phyloP scores from a whole-genome alignment of 2,888 invertebrate species.

The Laothoe populi region DNA sequence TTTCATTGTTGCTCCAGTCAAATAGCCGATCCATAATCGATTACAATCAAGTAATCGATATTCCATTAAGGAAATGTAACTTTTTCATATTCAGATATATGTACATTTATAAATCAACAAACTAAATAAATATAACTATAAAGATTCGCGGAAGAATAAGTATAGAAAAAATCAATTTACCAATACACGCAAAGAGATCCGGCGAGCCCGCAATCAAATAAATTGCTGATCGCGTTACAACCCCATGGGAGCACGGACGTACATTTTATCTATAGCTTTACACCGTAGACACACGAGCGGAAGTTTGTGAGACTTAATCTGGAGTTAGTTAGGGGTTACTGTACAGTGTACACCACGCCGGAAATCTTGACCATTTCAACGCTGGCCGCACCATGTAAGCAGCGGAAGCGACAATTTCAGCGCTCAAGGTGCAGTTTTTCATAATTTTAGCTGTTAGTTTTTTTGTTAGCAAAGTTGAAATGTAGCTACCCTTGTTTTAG shows the following conservation, averaged over 20 bases:
- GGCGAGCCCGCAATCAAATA: conserved; percentile 17
- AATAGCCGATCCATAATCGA: too few relatives aligned
- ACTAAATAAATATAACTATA: background rate
- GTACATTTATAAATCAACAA: background rate
- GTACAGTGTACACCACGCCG: too few relatives aligned
- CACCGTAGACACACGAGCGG: background rate
- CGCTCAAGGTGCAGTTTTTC: too few relatives aligned
- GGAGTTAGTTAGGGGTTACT: too few relatives aligned
- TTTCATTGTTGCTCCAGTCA: too few relatives aligned
- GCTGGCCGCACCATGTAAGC: too few relatives aligned
- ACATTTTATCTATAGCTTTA: background rate
- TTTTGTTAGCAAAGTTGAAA: too few relatives aligned
- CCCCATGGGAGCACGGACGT: background rate
- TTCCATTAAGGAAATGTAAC: background rate
- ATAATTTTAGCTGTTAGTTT: too few relatives aligned
- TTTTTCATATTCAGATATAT: background rate
- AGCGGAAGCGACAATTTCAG: too few relatives aligned
- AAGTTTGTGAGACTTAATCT: background rate
- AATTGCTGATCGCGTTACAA: conserved; percentile 16
- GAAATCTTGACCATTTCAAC: too few relatives aligned
- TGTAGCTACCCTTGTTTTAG: too few relatives aligned
- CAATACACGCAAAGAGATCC: conserved; percentile 1
- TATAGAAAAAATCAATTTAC: conserved; percentile 17
- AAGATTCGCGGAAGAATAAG: background rate
- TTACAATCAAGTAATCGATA: too few relatives aligned